Evolutionary conservation across 2,888 invertebrate species (phyloP), one percentile per base, ranked within the genome.

Genomic region (Sclerodermus sp.): DNA sequence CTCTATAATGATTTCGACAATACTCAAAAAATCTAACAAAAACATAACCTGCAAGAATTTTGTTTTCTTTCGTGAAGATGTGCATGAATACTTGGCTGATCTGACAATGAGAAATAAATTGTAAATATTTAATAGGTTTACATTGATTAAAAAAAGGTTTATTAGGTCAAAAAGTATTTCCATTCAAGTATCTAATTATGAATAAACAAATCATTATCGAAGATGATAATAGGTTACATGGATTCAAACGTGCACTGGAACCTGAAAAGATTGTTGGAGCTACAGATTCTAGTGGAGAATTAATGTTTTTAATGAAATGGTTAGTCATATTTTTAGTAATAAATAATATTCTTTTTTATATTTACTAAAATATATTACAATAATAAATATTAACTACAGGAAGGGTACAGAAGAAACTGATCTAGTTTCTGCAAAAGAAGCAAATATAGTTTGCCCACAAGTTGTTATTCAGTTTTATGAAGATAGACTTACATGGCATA

Each of bases 231-330:
- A 87, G 86, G 65, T 83, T 86, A 0, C 81, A 89, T 47, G 94
- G 94, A 0, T 87, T 94, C 66, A 90, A 89, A 39, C 79, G 93
- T 40, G 88, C 89, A 1, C 77, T 94, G 8, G 85, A 87, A 54
- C 88, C 95, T 18, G 90, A 94, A 52, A 89, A 88, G 77, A 94
- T 96, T 47, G 86, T 95, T 51, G 95, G 95, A 2, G 93, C 91
- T 1, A 94, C 94, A 14, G 88, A 95, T 70, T 89, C 89, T n/a
- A 88, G 87, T 65, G 94, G 93, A 1, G 90, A 90, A 69, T 82
- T 95, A 0, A 91, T 88, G 84, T 96, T 94, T 74, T 81, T 96
- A 18, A 90, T 96, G 70, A 91, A 94, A 82, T 96, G 96, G 96
- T 87, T 79, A 72, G 81, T 73, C 17, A 32, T 9, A 34, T 30